Conservation (phyloP, 2,113 vertebrate genomes). For the Campylomormyrus numenius region DNA sequence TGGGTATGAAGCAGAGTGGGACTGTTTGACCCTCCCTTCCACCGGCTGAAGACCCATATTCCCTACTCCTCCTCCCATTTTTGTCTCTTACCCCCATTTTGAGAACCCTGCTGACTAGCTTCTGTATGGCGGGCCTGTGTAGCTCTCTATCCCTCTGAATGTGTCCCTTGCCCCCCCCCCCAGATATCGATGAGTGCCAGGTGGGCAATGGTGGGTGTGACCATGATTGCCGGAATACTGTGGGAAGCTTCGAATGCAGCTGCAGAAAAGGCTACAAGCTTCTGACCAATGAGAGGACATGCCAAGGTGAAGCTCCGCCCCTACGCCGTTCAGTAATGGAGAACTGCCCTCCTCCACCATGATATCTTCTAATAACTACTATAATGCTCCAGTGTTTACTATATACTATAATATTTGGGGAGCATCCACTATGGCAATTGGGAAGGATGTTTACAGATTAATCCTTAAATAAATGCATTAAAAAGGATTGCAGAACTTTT, state of each 20-base stretch:
- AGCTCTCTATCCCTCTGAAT: neutral
- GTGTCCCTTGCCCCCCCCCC: neutral
- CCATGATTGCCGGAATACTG: conserved; percentile 92
- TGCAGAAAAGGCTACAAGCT: conserved; percentile 96
- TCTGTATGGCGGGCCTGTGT: neutral
- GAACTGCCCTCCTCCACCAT: neutral
- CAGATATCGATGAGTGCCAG: conserved; percentile 92
- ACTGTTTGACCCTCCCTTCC: neutral
- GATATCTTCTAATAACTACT: neutral
- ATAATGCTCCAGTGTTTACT: neutral
- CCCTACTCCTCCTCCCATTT: neutral
- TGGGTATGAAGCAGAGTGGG: neutral
- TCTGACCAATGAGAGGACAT: conserved; percentile 90
- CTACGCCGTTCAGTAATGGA: neutral
- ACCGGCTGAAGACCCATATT: neutral
- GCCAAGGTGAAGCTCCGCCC: conserved; percentile 71
- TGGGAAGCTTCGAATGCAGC: conserved; percentile 96
- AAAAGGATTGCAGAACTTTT: neutral
- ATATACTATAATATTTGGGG: neutral
- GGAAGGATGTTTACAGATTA: neutral
- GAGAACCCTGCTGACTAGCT: neutral
- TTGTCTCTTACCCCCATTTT: neutral
- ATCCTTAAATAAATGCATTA: neutral
- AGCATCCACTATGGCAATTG: neutral
- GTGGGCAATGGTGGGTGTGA: conserved; percentile 91